Conservation (phyloP, 37 sponge, comb jelly and placozoan genomes). For the Hexactinellida sp. region DNA sequence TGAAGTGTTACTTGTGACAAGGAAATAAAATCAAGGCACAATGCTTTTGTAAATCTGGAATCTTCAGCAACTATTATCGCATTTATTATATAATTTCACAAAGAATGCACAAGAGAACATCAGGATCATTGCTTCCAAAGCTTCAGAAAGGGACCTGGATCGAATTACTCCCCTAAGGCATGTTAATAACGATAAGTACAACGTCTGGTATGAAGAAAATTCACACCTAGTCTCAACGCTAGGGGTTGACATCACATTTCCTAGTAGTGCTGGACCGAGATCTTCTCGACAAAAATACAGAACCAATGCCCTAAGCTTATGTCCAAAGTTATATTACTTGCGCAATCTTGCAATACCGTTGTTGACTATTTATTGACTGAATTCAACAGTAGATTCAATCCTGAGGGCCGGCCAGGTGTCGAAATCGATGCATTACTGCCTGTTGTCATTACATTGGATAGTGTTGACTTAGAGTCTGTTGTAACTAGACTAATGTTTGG, state of each 20-base stretch:
- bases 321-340: neutral
- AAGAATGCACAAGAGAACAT: neutral
- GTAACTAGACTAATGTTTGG: constrained; percentile 14
- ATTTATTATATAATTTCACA: neutral
- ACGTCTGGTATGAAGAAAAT: neutral
- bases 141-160: neutral
- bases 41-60: neutral
- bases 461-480: constrained; percentile 12
- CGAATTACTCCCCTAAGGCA: neutral
- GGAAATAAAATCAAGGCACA: neutral
- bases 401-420: neutral
- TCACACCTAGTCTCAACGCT: neutral
- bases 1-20: neutral
- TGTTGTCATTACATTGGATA: neutral
- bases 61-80: neutral
- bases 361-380: neutral
- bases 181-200: neutral
- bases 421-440: neutral
- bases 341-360: neutral
- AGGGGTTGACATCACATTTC: neutral
- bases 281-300: neutral
- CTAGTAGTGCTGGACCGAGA: neutral
- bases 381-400: neutral
- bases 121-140: neutral
- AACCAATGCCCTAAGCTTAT: neutral